A percentile compares a stretch with the other conserved stretches of the same genome.
Conservation (phyloP, 1,140 invertebrate species). For the Meloidogyne floridensis region DNA sequence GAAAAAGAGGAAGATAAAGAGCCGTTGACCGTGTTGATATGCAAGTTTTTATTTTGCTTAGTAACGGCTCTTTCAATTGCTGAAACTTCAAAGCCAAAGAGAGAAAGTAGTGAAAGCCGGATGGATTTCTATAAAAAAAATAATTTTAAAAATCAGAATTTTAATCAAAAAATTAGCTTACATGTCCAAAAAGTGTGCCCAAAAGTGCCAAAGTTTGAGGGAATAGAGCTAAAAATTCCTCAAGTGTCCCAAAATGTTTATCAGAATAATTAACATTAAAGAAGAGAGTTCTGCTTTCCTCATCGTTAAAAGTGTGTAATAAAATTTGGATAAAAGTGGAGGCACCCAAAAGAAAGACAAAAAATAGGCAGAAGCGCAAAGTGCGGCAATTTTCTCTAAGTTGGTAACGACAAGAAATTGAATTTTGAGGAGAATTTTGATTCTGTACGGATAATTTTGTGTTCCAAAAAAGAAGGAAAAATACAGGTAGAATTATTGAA, state of each 20-base stretch:
- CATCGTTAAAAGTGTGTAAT: neutral
- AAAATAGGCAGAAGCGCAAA: neutral
- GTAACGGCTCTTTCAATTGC: neutral
- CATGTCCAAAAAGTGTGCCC: constrained; percentile 6
- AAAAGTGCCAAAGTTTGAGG: neutral
- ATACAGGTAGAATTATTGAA: neutral
- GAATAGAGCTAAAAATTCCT: neutral
- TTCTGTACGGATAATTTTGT: neutral
- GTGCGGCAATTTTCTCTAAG: constrained; percentile 10
- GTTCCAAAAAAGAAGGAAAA: neutral
- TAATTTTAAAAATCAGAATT: neutral
- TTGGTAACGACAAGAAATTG: constrained; percentile 12
- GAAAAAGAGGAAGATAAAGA: neutral
- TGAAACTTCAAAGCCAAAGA: neutral
- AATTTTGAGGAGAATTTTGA: neutral
- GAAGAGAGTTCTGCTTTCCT: neutral
- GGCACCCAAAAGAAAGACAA: neutral
- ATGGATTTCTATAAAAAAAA: constrained; percentile 17
- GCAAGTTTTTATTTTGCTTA: neutral
- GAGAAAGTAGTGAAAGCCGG: neutral
- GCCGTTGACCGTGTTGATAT: neutral
- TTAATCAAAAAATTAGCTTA: neutral
- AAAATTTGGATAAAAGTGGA: constrained; percentile 2
- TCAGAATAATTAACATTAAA: neutral
- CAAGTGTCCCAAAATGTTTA: neutral